These are phyloP conservation scores for Biston stratarius DNA, from an alignment of 2,888 invertebrate genomes.

Conservation along the genomic window DNA sequence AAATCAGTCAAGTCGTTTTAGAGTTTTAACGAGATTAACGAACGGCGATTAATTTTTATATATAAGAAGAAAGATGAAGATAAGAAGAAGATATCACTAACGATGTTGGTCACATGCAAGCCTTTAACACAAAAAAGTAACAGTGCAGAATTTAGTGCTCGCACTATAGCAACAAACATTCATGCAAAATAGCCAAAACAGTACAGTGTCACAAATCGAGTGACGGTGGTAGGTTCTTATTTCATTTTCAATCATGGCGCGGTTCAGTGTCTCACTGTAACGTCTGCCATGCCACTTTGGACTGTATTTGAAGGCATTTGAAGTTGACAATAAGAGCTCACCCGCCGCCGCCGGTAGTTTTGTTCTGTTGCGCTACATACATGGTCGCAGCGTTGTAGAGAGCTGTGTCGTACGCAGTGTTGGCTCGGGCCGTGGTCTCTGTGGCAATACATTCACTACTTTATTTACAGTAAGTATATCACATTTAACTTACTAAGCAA, in stretches of 20 bases:
- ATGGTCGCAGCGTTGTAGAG: slow-evolving; percentile 97
- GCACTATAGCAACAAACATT: background rate
- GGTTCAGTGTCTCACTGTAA: background rate
- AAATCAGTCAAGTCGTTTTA: no score
- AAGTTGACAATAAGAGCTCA: slow-evolving; percentile 14
- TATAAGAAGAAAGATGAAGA: no score
- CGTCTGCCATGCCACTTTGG: background rate
- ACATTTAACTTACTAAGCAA: background rate
- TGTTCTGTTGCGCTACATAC: slow-evolving; percentile 95
- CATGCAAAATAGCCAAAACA: slow-evolving; percentile 1
- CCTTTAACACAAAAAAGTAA: background rate
- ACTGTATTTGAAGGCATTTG: background rate
- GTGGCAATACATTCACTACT: slow-evolving; percentile 36
- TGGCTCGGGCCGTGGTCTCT: slow-evolving; percentile 88
- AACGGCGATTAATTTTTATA: background rate
- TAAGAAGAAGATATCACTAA: no score
- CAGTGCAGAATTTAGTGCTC: background rate
- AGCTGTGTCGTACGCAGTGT: slow-evolving; percentile 97
- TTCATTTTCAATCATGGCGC: slow-evolving; percentile 1
- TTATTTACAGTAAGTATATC: no score
- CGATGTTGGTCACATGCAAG: background rate
- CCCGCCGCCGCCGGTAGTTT: slow-evolving; percentile 81
- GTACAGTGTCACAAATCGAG: background rate
- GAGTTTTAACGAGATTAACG: no score
- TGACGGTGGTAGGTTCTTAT: slow-evolving; percentile 18